Percentiles rank a stretch among this genome's conserved stretches.
Evolutionary conservation across 2,113 vertebrate genomes (phyloP).

Genomic region (Otis tarda): DNA sequence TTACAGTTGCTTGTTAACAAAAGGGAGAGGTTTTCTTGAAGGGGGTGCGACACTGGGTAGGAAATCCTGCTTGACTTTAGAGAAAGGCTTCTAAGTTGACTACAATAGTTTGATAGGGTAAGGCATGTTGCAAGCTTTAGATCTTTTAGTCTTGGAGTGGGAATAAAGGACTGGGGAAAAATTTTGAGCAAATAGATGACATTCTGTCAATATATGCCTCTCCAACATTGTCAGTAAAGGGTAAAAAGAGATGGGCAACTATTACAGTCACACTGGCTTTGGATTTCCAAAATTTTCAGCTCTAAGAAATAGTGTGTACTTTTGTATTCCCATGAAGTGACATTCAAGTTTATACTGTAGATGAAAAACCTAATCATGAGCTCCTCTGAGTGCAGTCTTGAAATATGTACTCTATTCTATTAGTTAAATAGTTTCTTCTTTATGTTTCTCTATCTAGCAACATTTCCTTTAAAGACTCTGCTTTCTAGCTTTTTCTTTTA

Average conservation of each 20-base stretch:
- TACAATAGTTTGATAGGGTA: background rate
- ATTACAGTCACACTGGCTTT: background rate
- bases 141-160: background rate
- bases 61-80: background rate
- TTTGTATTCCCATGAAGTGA: background rate
- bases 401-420: rapidly evolving
- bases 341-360: background rate
- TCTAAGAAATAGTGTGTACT: background rate
- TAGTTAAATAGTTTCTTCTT: background rate
- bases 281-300: background rate
- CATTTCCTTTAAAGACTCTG: background rate
- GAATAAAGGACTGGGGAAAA: background rate
- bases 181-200: background rate
- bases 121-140: background rate
- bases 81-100: rapidly evolving
- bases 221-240: background rate
- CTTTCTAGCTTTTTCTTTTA: background rate
- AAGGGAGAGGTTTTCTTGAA: background rate
- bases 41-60: rapidly evolving
- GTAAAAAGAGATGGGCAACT: background rate
- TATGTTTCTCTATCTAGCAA: background rate
- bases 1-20: background rate
- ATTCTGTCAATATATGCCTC: background rate
- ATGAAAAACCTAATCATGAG: background rate
- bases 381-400: background rate